These are phyloP conservation scores for Paguma larvata DNA, from an alignment of 2,797 vertebrate genomes.

Conservation along the genomic window DNA sequence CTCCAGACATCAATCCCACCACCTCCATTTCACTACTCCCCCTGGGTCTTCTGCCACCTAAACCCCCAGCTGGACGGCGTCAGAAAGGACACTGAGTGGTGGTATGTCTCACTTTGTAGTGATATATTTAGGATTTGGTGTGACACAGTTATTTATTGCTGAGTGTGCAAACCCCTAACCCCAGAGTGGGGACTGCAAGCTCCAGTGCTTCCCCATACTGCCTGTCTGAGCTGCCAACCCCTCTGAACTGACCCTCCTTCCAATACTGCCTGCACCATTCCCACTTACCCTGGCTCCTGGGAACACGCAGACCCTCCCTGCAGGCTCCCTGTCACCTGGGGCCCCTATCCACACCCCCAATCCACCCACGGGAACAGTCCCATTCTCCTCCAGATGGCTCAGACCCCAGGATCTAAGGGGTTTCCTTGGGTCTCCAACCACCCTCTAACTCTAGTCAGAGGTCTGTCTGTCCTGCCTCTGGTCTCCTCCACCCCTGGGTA, in stretches of 20 bases:
- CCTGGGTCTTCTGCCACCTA: background rate
- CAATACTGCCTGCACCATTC: background rate
- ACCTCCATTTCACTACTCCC: background rate
- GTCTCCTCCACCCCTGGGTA: background rate
- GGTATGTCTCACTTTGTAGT: conserved; percentile 48
- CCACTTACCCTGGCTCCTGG: background rate
- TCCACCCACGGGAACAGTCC: background rate
- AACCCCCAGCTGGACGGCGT: background rate
- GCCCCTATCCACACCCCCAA: background rate
- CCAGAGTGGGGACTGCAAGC: background rate
- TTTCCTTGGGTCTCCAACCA: background rate
- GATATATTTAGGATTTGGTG: conserved; percentile 75
- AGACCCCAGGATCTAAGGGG: background rate
- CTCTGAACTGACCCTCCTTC: background rate
- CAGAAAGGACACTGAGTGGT: conserved; percentile 64
- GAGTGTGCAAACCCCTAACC: conserved; percentile 45
- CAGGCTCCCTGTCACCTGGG: background rate
- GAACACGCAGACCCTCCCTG: background rate
- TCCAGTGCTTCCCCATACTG: background rate
- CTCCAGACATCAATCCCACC: background rate
- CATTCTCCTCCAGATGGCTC: background rate
- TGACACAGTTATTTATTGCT: conserved; percentile 74
- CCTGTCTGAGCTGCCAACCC: background rate
- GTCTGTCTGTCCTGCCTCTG: background rate
- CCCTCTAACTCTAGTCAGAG: background rate